Base-by-base conservation (phyloP, 2,113 vertebrate genomes). In the Pseudopipra pipra region DNA sequence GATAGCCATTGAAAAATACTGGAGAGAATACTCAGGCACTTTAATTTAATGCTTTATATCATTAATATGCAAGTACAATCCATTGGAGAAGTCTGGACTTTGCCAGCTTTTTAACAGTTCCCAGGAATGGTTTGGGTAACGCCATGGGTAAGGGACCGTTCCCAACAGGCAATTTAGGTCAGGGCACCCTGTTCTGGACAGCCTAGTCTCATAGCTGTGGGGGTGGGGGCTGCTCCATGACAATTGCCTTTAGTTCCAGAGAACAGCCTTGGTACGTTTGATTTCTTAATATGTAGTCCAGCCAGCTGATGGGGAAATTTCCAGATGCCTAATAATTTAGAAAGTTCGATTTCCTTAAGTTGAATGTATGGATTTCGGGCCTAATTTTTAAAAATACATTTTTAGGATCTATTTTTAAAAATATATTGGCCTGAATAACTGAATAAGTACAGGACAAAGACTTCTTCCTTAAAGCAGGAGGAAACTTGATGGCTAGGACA, bases 361-460 rank as follows among this genome's bases (percentile, higher is more conserved):
- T 84, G n/a, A 94, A 61, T 49, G n/a, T 87, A 94, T 95, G 51
- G 84, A 89, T 94, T 87, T 47, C 68, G 81, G 41, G 46, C 41
- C 62, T 95, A 79, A 85, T 91, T 95, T 88, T 59, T 4, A 62
- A 90, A 87, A 58, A 74, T 14, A 47, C 25, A 19, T 67, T 74
- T 39, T 39, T 39, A 39, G 39, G 84, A 76, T 6, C 22, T 77
- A 15, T 74, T 80, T 88, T 59, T 4, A 62, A 90, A 87, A 58
- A 74, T 14, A 47, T 22, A 19, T 67, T 71, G 56, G 25, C n/a
- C 62, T 87, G 70, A 72, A 73, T 46, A 89, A 62, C 77, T 82
- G 73, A 86, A 35, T 11, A 43, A 79, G 41, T 73, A 43, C 41
- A 85, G 78, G 62, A 44, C 54, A 85, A 83, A 83, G 14, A 30